Evolutionary conservation across 2,888 invertebrate genomes (phyloP).

Genomic region (Coenonympha glycerion): DNA sequence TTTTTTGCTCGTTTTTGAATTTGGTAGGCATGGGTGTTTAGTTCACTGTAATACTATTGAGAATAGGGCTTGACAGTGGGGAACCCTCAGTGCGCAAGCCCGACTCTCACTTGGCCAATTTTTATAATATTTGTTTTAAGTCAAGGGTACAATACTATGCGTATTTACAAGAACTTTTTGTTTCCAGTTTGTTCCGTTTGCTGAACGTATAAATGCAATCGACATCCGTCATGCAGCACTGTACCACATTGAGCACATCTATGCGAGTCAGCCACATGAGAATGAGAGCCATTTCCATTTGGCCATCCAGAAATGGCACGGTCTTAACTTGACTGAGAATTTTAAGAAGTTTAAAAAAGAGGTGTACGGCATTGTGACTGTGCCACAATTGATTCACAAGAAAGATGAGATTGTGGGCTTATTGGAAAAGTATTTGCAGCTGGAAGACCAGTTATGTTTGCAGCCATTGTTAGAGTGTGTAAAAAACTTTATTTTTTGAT

Average conservation of each 20-base stretch:
- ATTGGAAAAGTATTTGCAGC: constrained; percentile 82
- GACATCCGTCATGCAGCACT: constrained; percentile 88
- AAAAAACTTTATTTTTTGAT: not conserved
- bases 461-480: constrained; percentile 92
- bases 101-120: too few species aligned
- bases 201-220: constrained; percentile 88
- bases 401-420: constrained; percentile 85
- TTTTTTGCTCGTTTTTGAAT: too few species aligned
- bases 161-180: not conserved
- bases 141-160: too few species aligned
- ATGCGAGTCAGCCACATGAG: constrained; percentile 82
- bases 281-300: constrained; percentile 87
- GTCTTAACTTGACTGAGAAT: constrained; percentile 89
- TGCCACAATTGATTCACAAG: constrained; percentile 88
- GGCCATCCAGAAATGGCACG: constrained; percentile 91
- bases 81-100: too few species aligned
- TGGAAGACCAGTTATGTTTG: constrained; percentile 82
- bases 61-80: too few species aligned
- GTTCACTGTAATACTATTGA: too few species aligned
- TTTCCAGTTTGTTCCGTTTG: constrained; percentile 89
- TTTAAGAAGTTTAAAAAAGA: constrained; percentile 86
- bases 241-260: constrained; percentile 86
- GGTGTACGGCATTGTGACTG: constrained; percentile 83
- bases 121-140: too few species aligned
- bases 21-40: too few species aligned